Evolutionary conservation across 2,888 invertebrate species (phyloP), one percentile per base, ranked within the genome.

Genomic region (Embidobia sp.): DNA sequence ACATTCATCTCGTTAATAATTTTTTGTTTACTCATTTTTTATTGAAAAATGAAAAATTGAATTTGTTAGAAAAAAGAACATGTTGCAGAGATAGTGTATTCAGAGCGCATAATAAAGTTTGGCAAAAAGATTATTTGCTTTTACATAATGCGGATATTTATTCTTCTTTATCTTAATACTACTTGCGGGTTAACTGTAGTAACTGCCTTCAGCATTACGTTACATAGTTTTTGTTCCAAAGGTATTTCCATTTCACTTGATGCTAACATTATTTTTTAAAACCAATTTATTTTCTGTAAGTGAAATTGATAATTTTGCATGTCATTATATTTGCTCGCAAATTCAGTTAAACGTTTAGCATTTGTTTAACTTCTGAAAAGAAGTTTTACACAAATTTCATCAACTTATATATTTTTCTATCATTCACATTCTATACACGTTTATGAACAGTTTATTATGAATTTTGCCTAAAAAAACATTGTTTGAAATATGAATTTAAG

Each of bases 101-200:
- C 11, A 11, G 11, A 42, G 10, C 8, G 22, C 7, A 16, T 11
- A 42, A 42, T 22, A 42, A 42, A 42, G 42, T 42, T 11, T n/a
- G 10, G 42, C n/a, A 42, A 42, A 42, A 22, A 27, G 46, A 27
- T 26, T 46, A 46, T 46, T 27, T 19, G 27, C 27, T 27, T 46
- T 46, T 27, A 27, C 19, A 46, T 46, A 27, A 15, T 19, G 15
- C 46, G 22, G 3, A 46, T 46, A 46, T 46, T 44, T 44, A 44
- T 26, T 44, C 26, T 46, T 46, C 46, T 46, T 46, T 29, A 29
- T 46, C 46, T 27, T 46, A 29, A 46, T 46, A 29, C 29, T 15
- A 11, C 11, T 26, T 3, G 44, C 44, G 22, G 22, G 8, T 11
- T 46, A 46, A 29, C 27, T 11, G 29, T 46, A 11, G 46, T 8